phyloP scores from a whole-genome alignment of 2,888 invertebrate genomes.

The Neoscelio sp. region DNA sequence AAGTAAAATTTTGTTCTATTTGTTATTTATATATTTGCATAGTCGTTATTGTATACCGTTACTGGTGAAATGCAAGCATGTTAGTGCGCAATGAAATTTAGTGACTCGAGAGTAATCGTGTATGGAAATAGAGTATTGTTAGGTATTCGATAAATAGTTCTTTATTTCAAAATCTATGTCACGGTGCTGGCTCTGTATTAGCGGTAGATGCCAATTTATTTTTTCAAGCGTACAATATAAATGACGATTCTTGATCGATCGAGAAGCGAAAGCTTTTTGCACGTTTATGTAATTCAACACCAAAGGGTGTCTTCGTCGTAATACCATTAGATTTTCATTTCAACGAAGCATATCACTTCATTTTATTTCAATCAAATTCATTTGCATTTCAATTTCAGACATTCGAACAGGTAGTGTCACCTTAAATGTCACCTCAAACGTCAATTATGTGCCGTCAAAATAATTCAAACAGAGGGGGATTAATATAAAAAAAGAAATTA shows the following conservation, averaged over 20 bases:
- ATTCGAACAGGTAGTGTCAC: conserved; percentile 51
- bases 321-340: conserved; percentile 32
- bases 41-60: conserved; percentile 64
- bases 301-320: conserved; percentile 6
- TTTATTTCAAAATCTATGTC: conserved; percentile 62
- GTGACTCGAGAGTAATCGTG: conserved; percentile 63
- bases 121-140: conserved; percentile 66
- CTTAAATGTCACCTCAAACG: too few relatives aligned
- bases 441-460: too few relatives aligned
- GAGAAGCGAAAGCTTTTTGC: conserved; percentile 54
- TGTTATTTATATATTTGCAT: conserved; percentile 57
- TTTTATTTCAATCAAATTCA: conserved; percentile 35
- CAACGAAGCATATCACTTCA: conserved; percentile 17
- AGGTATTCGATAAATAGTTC: conserved; percentile 64
- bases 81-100: conserved; percentile 68
- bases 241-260: conserved; percentile 7
- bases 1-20: conserved; percentile 58
- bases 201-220: conserved; percentile 57
- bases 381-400: conserved; percentile 43
- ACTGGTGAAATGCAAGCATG: conserved; percentile 70
- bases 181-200: conserved; percentile 70
- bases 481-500: not conserved
- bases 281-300: conserved; percentile 56
- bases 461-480: too few relatives aligned
- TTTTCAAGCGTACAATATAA: conserved; percentile 19